Evolutionary conservation across 1,140 invertebrate species (phyloP), one percentile per base, ranked within the genome.

Genomic region (Diuraphis noxia): DNA sequence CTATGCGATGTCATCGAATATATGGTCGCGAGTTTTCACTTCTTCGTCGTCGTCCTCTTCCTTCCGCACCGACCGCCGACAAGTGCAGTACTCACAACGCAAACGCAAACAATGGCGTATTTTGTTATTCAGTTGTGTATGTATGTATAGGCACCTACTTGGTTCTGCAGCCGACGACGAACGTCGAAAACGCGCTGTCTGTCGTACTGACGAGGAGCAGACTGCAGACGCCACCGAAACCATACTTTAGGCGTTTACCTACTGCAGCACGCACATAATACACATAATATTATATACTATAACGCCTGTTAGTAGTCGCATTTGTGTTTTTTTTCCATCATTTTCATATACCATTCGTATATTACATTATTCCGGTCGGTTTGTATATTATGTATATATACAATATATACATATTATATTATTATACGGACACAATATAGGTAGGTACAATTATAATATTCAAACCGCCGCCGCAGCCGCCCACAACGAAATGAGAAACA

Each of bases 401-500:
- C n/a, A n/a, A n/a, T 36, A 34, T 30, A 10, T 36, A 36, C 36
- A 34, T 77, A 36, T 36, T 38, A 21, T 79, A 36, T 38, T 79
- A 38, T 23, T 25, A 84, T 84, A 84, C 86, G 40, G 19, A 40
- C 21, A 88, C 30, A 88, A 30, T 82, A 38, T 56, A 34, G 19
- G 25, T 63, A 88, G 38, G n/a, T 88, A 40, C n/a, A 40, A 56
- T 88, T 77, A 79, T 36, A 90, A 90, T 90, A 79, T 63, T 30
- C 49, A 63, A 63, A 63, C 52, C 43, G 56, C 56, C 30, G 82
- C 82, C 46, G 46, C 36, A 34, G 52, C 36, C 86, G 86, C 86
- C 86, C 52, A 88, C 86, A 79, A 90, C 56, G 56, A 90, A 41
- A 72, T 41, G 40, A 88, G 56, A 72, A 90, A 90, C 88, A 90